These are phyloP conservation scores for Glossophaga mutica DNA, from an alignment of 2,797 vertebrate genomes.

Conservation along the genomic window DNA sequence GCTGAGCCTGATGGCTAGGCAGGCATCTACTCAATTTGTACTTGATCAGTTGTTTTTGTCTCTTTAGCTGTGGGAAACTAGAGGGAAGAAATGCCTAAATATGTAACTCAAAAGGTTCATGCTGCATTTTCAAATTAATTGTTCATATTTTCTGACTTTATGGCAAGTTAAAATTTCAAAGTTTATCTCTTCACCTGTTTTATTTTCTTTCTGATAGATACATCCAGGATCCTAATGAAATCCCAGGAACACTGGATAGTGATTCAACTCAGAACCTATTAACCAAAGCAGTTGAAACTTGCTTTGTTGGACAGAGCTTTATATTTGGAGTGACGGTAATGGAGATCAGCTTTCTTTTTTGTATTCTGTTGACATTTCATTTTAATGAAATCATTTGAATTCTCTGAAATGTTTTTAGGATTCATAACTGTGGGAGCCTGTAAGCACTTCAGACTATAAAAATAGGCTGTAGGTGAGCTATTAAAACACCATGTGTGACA, in stretches of 20 bases:
- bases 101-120: background rate
- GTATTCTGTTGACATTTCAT: slow-evolving; percentile 42
- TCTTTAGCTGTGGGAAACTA: background rate
- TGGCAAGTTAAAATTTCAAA: slow-evolving; percentile 32
- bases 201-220: slow-evolving; percentile 74
- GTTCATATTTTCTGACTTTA: background rate
- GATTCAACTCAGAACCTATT: slow-evolving; percentile 79
- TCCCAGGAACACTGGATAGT: slow-evolving; percentile 66
- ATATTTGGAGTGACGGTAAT: slow-evolving; percentile 94
- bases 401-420: slow-evolving; percentile 4
- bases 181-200: background rate
- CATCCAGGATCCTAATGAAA: slow-evolving; percentile 78
- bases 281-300: slow-evolving; percentile 88
- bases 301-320: slow-evolving; percentile 92
- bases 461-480: background rate
- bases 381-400: slow-evolving; percentile 43
- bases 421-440: background rate
- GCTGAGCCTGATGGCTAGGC: background rate
- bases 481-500: slow-evolving; percentile 17
- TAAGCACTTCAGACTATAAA: slow-evolving; percentile 11
- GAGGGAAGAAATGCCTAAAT: background rate
- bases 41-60: background rate
- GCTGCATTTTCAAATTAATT: slow-evolving; percentile 6
- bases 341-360: slow-evolving; percentile 5
- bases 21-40: background rate